These are phyloP conservation scores for Gymnoscelis rufifasciata DNA, from an alignment of 2,888 invertebrate species.

Conservation along the genomic window DNA sequence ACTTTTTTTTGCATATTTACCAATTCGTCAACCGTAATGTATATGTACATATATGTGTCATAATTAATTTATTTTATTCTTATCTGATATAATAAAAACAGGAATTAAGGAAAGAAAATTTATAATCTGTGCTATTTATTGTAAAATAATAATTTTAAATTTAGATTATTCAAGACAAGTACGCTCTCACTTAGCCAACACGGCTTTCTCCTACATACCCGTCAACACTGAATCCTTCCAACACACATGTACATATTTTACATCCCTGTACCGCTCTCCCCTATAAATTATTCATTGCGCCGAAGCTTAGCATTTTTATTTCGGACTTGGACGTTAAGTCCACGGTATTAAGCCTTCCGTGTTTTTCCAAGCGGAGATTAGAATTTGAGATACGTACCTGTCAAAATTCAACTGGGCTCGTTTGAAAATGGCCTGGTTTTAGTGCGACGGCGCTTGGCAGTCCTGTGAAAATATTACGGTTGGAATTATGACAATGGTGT, in stretches of 20 bases:
- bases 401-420: slow-evolving; percentile 1
- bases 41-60: too few relatives aligned
- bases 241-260: not conserved
- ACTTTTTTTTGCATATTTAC: too few relatives aligned
- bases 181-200: too few relatives aligned
- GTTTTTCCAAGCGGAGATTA: slow-evolving; percentile 1
- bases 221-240: not conserved
- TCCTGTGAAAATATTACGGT: not conserved
- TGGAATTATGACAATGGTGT: too few relatives aligned
- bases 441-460: not conserved
- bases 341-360: not conserved
- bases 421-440: not conserved
- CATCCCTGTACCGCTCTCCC: not conserved
- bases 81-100: too few relatives aligned
- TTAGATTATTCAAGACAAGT: too few relatives aligned
- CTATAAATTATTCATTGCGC: not conserved
- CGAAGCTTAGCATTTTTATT: slow-evolving; percentile 2
- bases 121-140: too few relatives aligned
- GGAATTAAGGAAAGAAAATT: too few relatives aligned
- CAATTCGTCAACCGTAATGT: too few relatives aligned
- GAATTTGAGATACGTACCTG: slow-evolving; percentile 1
- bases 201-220: too few relatives aligned
- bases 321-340: not conserved
- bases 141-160: too few relatives aligned
- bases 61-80: too few relatives aligned